Base-by-base conservation (phyloP, 2,888 invertebrate genomes). In the Cyrtodaria siliqua region DNA sequence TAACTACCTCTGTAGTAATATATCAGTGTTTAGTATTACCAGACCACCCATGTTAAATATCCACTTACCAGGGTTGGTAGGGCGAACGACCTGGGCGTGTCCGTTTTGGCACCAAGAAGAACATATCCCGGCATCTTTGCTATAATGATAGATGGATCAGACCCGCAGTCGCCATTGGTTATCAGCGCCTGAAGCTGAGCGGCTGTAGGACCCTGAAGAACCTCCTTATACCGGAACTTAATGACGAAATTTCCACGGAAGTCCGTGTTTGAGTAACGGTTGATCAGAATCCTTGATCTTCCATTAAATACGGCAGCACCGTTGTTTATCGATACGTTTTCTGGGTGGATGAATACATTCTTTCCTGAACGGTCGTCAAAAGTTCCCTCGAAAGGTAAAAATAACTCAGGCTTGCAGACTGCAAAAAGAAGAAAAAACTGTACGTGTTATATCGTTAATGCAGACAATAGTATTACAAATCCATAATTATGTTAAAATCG, bases 121-220 rank as follows among this genome's bases (percentile, higher is more conserved):
- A 85, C 83, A 42, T 70, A 67, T 27, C 78, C 74, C 2, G 79
- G 73, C 29, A 81, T 76, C 24, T 86, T 83, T 2, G 79, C 85
- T 57, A 90, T 79, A 68, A 83, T 81, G 38, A 90, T 74, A 12
- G 90, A 87, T 16, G 86, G 84, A 47, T 86, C 83, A 23, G 76
- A 73, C 20, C 83, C 84, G 55, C 90, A 90, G 72, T 90, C 89
- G 2, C 90, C 89, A 71, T 90, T 90, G 50, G 86, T 84, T 14
- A 89, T 66, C 44, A 90, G 62, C 0, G 89, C 87, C 69, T 88
- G 87, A 9, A 80, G 57, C 4, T 59, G 33, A 14, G 50, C 20
- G 9, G 47, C 55, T 20, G 67, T 40, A 0, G 64, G 33, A 14
- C 52, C 63, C 6, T 57, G 26, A 14, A 56, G 40, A 6, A 40